These are phyloP conservation scores for Phalacrocorax pelagicus DNA, from an alignment of 2,113 vertebrate species.

Conservation along the genomic window DNA sequence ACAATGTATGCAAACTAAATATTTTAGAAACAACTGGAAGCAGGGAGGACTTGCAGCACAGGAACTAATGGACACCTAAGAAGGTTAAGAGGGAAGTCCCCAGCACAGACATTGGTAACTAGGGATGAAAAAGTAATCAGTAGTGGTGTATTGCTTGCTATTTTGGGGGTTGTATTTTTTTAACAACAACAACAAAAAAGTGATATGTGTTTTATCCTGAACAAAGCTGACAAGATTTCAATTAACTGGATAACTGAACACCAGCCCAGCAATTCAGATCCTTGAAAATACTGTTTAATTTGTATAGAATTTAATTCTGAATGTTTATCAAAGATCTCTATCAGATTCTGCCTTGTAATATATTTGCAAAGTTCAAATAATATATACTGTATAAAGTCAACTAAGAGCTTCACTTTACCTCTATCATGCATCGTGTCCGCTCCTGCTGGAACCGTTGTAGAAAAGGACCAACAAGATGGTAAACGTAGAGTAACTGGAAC, in stretches of 20 bases:
- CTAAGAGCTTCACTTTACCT: conserved; percentile 75
- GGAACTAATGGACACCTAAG: neutral
- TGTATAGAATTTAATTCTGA: neutral
- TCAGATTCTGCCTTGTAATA: neutral
- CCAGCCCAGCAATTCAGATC: neutral
- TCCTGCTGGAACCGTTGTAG: conserved; percentile 97
- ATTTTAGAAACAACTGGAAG: neutral
- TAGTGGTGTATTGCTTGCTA: neutral
- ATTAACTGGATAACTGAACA: neutral
- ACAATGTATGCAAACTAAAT: neutral
- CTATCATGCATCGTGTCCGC: conserved; percentile 97
- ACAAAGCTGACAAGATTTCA: neutral
- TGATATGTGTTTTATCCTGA: neutral
- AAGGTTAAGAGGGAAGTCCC: neutral
- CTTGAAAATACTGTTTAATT: neutral
- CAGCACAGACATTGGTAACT: neutral
- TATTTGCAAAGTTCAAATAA: neutral
- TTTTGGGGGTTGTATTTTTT: neutral
- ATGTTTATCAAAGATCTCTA: neutral
- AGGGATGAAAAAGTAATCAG: neutral
- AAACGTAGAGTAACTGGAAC: conserved; percentile 96
- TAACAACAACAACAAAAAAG: neutral
- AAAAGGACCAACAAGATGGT: conserved; percentile 97
- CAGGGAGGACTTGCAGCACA: neutral
- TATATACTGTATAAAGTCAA: neutral